These are phyloP conservation scores for Automeris io DNA, from an alignment of 2,888 invertebrate genomes.

Conservation along the genomic window DNA sequence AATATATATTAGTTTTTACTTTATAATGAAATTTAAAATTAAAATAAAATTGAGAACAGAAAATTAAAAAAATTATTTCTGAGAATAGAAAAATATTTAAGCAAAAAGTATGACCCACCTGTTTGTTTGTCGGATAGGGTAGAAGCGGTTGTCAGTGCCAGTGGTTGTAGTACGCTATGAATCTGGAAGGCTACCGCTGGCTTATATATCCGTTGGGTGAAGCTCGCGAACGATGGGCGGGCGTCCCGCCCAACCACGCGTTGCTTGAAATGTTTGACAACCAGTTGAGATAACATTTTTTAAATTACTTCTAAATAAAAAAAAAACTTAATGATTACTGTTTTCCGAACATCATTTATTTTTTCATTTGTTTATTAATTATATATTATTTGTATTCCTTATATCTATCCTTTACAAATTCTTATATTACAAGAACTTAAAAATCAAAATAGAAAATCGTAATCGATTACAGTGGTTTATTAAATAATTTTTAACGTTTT, in stretches of 20 bases:
- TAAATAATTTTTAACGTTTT: too few species aligned
- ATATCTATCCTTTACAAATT: not conserved
- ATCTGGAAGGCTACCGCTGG: slow-evolving; percentile 29
- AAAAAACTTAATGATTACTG: too few species aligned
- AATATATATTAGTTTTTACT: too few species aligned
- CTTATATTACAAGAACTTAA: too few species aligned
- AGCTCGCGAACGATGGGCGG: slow-evolving; percentile 22
- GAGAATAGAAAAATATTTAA: not conserved
- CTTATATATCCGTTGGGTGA: slow-evolving; percentile 50
- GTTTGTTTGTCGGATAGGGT: slow-evolving; percentile 26
- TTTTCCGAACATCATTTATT: too few species aligned
- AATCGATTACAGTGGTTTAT: too few species aligned
- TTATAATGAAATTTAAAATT: too few species aligned
- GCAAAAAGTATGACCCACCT: slow-evolving; percentile 29
- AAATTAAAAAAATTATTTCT: too few species aligned
- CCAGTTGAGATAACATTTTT: not conserved
- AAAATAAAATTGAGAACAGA: too few species aligned
- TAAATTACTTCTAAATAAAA: too few species aligned
- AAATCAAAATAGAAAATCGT: too few species aligned
- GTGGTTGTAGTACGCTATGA: slow-evolving; percentile 48
- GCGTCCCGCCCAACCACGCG: slow-evolving; percentile 23
- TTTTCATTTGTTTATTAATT: not conserved
- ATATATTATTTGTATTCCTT: not conserved
- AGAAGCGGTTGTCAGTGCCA: slow-evolving; percentile 34
- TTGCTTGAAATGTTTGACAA: slow-evolving; percentile 4